phyloP scores from a whole-genome alignment of 2,797 vertebrate species.

The Lithobates pipiens region DNA sequence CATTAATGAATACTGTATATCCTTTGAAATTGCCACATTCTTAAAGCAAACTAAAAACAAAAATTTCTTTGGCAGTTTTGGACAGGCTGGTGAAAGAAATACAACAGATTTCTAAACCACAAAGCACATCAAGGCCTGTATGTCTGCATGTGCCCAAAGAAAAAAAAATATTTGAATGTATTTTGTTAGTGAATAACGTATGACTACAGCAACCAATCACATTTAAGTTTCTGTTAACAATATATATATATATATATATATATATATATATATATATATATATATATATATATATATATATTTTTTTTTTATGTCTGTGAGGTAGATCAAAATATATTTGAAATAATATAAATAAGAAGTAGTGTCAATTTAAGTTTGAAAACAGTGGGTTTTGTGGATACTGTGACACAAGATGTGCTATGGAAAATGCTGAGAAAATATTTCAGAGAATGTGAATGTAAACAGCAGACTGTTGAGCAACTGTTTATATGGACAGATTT shows the following conservation, averaged over 20 bases:
- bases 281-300: neutral
- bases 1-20: too few relatives aligned
- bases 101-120: too few relatives aligned
- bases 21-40: too few relatives aligned
- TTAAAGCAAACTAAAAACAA: too few relatives aligned
- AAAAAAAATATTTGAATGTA: too few relatives aligned
- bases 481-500: conserved; percentile 19
- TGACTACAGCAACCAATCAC: too few relatives aligned
- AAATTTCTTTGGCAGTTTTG: too few relatives aligned
- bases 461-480: conserved; percentile 18
- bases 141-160: too few relatives aligned
- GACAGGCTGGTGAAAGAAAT: too few relatives aligned
- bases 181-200: too few relatives aligned
- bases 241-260: neutral
- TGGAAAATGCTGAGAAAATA: neutral
- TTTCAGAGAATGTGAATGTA: conserved; percentile 19
- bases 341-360: neutral
- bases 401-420: neutral
- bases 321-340: neutral
- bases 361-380: neutral
- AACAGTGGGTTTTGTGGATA: neutral
- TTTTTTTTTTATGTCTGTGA: neutral
- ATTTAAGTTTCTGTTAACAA: neutral
- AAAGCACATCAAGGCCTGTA: too few relatives aligned
- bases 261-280: neutral